Conservation (phyloP, 2,113 vertebrate genomes). For the Pica pica region DNA sequence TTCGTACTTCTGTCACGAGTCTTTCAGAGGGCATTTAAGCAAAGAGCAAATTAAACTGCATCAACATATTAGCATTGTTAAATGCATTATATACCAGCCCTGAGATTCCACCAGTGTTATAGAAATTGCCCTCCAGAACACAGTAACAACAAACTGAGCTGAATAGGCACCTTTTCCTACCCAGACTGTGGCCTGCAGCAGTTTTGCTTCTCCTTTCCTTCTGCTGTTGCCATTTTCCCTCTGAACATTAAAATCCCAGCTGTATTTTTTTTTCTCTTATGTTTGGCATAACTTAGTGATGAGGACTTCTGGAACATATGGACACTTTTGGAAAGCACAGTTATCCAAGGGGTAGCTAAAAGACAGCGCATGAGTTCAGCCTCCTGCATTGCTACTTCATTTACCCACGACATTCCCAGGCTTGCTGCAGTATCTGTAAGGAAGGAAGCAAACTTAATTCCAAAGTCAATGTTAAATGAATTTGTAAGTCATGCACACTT, state of each 20-base stretch:
- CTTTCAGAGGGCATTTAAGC: not conserved
- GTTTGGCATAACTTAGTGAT: not conserved
- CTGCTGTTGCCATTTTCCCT: not conserved
- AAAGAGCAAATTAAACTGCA: not conserved
- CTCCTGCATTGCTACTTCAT: not conserved
- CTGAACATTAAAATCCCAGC: not conserved
- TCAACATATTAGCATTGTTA: not conserved
- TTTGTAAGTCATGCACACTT: constrained; percentile 34
- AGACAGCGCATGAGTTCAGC: not conserved
- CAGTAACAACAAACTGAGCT: not conserved
- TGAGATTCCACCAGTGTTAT: not conserved
- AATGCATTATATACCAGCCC: not conserved
- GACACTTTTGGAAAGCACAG: not conserved
- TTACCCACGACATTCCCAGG: not conserved
- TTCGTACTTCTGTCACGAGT: rapidly evolving
- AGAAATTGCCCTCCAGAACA: not conserved
- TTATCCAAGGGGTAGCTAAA: not conserved
- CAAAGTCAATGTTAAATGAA: constrained; percentile 51
- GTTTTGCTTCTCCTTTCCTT: not conserved
- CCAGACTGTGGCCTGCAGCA: not conserved
- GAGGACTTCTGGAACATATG: not conserved
- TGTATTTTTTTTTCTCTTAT: not conserved
- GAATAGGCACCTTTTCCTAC: not conserved
- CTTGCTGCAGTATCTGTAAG: not conserved
- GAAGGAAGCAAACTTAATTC: constrained; percentile 28